phyloP scores from a whole-genome alignment of 1,140 invertebrate species.

The Eumeta japonica region DNA sequence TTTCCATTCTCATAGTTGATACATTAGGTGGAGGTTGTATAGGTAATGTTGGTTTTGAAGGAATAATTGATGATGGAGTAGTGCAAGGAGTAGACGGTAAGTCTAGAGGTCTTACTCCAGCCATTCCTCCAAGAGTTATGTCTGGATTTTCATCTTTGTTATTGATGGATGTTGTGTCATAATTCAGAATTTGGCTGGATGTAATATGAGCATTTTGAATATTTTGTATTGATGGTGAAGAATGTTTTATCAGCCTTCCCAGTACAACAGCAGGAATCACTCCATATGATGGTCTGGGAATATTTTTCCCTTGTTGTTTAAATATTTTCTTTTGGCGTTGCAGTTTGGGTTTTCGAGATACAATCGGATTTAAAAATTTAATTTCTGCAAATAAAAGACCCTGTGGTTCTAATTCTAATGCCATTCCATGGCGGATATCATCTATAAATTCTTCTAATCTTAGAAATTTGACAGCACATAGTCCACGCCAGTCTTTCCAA shows the following conservation, averaged over 20 bases:
- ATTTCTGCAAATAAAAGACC: slow-evolving; percentile 98
- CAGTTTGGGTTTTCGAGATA: slow-evolving; percentile 92
- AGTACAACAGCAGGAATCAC: slow-evolving; percentile 98
- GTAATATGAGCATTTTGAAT: slow-evolving; percentile 46
- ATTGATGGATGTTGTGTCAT: slow-evolving; percentile 36
- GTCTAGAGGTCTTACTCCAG: slow-evolving; percentile 72
- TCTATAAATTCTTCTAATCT: slow-evolving; percentile 98
- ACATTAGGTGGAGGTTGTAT: slow-evolving; percentile 46
- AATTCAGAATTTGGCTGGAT: slow-evolving; percentile 29
- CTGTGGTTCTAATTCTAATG: slow-evolving; percentile 94
- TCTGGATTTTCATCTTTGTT: slow-evolving; percentile 68
- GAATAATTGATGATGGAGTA: slow-evolving; percentile 52
- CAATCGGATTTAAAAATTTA: slow-evolving; percentile 98
- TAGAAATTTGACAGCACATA: slow-evolving; percentile 96
- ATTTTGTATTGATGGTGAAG: slow-evolving; percentile 71
- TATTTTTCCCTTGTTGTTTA: slow-evolving; percentile 96
- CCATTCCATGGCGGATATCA: slow-evolving; percentile 95
- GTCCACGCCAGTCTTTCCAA: slow-evolving; percentile 94
- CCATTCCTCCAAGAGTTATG: slow-evolving; percentile 69
- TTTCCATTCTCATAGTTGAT: slow-evolving; percentile 51
- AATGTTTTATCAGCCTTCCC: slow-evolving; percentile 86
- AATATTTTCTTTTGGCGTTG: slow-evolving; percentile 96
- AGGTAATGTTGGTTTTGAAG: slow-evolving; percentile 62
- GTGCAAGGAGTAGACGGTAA: slow-evolving; percentile 53
- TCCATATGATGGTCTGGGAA: slow-evolving; percentile 80